A percentile compares a stretch with the other conserved stretches of the same genome.
Evolutionary conservation across 2,113 vertebrate genomes (phyloP).

Genomic region (Calypte anna): DNA sequence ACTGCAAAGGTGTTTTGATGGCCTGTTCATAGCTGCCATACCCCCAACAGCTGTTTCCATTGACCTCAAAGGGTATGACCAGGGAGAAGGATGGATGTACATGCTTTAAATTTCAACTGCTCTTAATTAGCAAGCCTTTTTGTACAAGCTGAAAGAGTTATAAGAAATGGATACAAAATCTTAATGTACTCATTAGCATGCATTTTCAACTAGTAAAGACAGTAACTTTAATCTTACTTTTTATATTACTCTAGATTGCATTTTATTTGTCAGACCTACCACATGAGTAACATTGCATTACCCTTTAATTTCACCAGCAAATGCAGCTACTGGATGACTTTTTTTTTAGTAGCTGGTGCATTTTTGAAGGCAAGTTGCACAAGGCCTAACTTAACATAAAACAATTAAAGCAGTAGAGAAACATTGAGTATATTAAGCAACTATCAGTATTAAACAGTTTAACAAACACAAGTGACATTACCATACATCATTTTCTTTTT

Average conservation of each 20-base stretch:
- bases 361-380: slow-evolving; percentile 31
- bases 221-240: background rate
- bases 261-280: slow-evolving; percentile 40
- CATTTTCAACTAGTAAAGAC: background rate
- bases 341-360: background rate
- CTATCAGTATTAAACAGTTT: slow-evolving; percentile 22
- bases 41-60: background rate
- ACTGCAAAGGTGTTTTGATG: background rate
- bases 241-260: background rate
- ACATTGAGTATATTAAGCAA: background rate
- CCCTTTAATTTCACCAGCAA: slow-evolving; percentile 30
- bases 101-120: background rate
- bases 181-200: background rate
- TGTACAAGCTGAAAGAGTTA: background rate
- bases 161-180: slow-evolving; percentile 3
- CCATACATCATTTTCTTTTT: slow-evolving; percentile 29
- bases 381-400: slow-evolving; percentile 6
- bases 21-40: background rate
- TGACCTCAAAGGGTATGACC: background rate
- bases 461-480: slow-evolving; percentile 30
- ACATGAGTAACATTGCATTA: slow-evolving; percentile 9
- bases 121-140: background rate
- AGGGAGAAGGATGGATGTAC: background rate
- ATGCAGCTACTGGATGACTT: background rate
- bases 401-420: slow-evolving; percentile 5